Percentiles rank a stretch among this genome's conserved stretches.
Evolutionary conservation across 1,140 invertebrate genomes (phyloP).

Genomic region (Pygmarrhopalites habei): DNA sequence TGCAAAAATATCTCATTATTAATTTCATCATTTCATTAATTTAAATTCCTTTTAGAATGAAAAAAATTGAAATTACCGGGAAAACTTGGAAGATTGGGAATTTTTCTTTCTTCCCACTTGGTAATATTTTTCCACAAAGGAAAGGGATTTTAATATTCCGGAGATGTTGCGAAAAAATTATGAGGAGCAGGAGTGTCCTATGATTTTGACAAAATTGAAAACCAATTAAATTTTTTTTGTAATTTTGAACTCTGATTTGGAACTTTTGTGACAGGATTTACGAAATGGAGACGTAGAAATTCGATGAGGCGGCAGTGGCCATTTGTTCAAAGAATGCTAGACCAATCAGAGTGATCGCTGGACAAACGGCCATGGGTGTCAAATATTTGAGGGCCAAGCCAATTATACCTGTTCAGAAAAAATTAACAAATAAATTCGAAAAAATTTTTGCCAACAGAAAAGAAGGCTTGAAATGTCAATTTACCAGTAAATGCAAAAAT

Average conservation of each 20-base stretch:
- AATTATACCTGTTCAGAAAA: constrained; percentile 53
- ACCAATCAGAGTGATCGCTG: constrained; percentile 70
- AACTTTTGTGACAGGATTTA: no score
- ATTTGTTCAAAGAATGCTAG: constrained; percentile 70
- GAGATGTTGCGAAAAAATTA: constrained; percentile 73
- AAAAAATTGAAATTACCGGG: constrained; percentile 53
- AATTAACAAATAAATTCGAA: neutral
- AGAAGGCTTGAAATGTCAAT: neutral
- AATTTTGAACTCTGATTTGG: neutral
- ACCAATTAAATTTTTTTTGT: neutral
- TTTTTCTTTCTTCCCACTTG: constrained; percentile 46
- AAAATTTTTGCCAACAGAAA: neutral
- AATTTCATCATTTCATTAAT: neutral
- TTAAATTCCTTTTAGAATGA: no score
- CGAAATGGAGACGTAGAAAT: constrained; percentile 71
- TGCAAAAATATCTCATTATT: constrained; percentile 45
- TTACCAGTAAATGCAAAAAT: constrained; percentile 46
- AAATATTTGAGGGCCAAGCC: constrained; percentile 65
- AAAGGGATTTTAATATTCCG: constrained; percentile 60
- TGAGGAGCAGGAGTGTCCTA: constrained; percentile 70
- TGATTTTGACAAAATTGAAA: constrained; percentile 37
- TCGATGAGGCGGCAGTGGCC: constrained; percentile 61
- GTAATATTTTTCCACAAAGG: constrained; percentile 51
- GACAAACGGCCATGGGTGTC: constrained; percentile 70
- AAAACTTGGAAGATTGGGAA: constrained; percentile 74